phyloP scores from a whole-genome alignment of 1,140 invertebrate genomes.

The Ganaspis sp. region DNA sequence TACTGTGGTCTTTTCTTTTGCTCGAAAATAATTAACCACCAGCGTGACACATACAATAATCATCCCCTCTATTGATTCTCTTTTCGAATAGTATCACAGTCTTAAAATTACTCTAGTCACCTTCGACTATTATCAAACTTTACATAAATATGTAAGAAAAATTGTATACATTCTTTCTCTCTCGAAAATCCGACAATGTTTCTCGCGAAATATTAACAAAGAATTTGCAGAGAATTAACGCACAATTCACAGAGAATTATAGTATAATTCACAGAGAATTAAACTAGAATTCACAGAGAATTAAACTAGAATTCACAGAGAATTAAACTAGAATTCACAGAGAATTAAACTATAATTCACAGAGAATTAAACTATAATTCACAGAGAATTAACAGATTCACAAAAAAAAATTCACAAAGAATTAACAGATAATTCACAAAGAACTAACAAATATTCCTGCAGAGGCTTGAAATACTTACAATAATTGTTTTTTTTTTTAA shows the following conservation, averaged over 20 bases:
- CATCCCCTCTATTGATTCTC: background rate
- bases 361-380: too few species aligned
- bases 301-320: background rate
- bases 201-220: background rate
- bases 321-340: background rate
- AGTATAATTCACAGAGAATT: background rate
- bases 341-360: background rate
- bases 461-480: too few species aligned
- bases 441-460: background rate
- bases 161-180: too few species aligned
- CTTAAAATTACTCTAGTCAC: constrained; percentile 6
- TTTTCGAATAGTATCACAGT: constrained; percentile 25
- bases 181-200: background rate
- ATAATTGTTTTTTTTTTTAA: too few species aligned
- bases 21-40: background rate
- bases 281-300: background rate
- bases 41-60: background rate
- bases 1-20: background rate
- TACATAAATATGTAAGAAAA: background rate
- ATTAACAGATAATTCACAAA: background rate
- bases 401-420: background rate
- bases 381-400: background rate
- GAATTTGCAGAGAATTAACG: background rate
- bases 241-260: background rate
- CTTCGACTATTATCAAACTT: background rate